Conservation (phyloP, 1,140 invertebrate species). For the Drosophila suzukii region DNA sequence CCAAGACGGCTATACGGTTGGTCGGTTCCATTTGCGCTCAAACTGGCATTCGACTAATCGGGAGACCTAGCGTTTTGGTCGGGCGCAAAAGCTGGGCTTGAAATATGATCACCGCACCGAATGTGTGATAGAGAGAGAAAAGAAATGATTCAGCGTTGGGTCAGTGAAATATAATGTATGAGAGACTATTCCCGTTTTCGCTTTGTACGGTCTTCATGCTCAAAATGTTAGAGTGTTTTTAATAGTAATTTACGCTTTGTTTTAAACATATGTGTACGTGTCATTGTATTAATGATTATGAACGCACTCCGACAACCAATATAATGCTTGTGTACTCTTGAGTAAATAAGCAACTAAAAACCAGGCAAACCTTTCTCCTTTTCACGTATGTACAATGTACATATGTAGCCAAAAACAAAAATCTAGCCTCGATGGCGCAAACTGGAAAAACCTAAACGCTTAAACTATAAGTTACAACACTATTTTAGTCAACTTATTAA, state of each 20-base stretch:
- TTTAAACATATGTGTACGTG: not conserved
- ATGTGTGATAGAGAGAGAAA: constrained; percentile 15
- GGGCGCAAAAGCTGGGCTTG: constrained; percentile 17
- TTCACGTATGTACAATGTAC: not conserved
- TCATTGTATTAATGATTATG: not conserved
- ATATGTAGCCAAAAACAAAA: not conserved
- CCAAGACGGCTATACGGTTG: constrained; percentile 68
- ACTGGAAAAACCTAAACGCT: not conserved
- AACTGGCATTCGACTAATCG: constrained; percentile 60
- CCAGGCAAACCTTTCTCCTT: not conserved
- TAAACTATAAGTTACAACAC: no score
- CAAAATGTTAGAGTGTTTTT: not conserved
- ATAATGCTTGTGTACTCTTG: not conserved
- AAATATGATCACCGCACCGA: constrained; percentile 17
- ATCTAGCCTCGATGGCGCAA: not conserved
- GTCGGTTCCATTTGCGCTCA: constrained; percentile 67
- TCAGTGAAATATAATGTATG: not conserved
- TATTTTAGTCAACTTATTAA: no score
- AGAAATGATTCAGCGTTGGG: not conserved
- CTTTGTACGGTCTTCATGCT: not conserved
- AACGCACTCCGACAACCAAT: not conserved
- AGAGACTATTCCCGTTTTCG: not conserved
- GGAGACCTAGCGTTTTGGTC: constrained; percentile 21
- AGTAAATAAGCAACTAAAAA: not conserved
- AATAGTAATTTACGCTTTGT: not conserved